phyloP scores from a whole-genome alignment of 2,113 vertebrate species.

The Entosphenus tridentatus region DNA sequence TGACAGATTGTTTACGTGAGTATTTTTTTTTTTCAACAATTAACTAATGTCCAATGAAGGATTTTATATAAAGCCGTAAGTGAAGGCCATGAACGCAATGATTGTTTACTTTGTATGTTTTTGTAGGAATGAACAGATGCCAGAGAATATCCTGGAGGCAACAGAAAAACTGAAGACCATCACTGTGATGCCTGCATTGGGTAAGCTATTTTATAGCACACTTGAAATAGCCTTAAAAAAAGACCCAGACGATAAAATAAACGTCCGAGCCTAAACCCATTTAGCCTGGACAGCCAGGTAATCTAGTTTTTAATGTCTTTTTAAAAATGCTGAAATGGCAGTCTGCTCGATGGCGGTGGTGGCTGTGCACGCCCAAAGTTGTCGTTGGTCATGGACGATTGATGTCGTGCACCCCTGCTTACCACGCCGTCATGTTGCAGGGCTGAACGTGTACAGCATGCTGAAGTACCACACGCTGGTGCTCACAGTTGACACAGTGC shows the following conservation, averaged over 20 bases:
- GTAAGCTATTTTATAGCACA: conserved; percentile 23
- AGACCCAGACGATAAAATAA: neutral
- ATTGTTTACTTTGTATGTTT: neutral
- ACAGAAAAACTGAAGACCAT: conserved; percentile 29
- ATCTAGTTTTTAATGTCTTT: neutral
- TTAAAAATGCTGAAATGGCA: neutral
- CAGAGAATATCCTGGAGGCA: conserved; percentile 33
- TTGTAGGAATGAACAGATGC: conserved; percentile 31
- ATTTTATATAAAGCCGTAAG: neutral
- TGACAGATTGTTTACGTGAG: neutral
- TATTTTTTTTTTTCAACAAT: neutral
- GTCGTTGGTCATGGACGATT: neutral
- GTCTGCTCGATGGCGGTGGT: neutral
- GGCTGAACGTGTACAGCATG: conserved; percentile 57
- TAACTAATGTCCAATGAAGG: neutral
- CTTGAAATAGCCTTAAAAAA: neutral
- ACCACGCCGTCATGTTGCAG: conserved; percentile 15
- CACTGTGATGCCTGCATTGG: conserved; percentile 42
- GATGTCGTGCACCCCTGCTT: neutral
- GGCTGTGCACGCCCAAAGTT: neutral
- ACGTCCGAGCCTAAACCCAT: neutral
- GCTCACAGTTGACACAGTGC: conserved; percentile 33
- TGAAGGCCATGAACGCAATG: neutral
- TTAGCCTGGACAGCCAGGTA: neutral
- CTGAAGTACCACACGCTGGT: conserved; percentile 45